phyloP scores from a whole-genome alignment of 2,797 vertebrate species.

The Vultur gryphus region DNA sequence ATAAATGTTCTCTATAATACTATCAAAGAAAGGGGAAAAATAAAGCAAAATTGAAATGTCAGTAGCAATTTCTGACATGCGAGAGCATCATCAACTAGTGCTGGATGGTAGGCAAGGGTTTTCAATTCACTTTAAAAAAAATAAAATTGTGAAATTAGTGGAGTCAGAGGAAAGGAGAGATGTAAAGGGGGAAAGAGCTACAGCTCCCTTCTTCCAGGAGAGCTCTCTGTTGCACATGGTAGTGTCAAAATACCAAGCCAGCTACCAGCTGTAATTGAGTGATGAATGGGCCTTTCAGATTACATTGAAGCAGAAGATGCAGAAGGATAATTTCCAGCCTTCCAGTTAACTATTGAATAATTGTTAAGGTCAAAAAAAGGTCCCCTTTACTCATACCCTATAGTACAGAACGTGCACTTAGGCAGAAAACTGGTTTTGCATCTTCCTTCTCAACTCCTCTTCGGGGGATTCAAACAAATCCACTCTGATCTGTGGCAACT shows the following conservation, averaged over 20 bases:
- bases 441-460: not conserved
- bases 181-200: not conserved
- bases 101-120: constrained; percentile 48
- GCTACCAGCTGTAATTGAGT: constrained; percentile 78
- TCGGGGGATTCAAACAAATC: not conserved
- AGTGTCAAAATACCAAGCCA: constrained; percentile 77
- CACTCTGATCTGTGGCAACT: not conserved
- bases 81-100: constrained; percentile 75
- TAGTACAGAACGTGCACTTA: not conserved
- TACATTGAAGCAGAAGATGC: constrained; percentile 23
- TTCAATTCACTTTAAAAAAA: constrained; percentile 35
- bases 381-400: not conserved
- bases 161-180: constrained; percentile 5
- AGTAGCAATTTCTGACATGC: constrained; percentile 90
- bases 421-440: not conserved
- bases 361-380: not conserved
- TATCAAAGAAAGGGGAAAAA: constrained; percentile 79
- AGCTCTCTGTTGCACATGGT: constrained; percentile 63
- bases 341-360: not conserved
- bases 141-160: constrained; percentile 48
- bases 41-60: constrained; percentile 90
- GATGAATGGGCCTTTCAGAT: constrained; percentile 79
- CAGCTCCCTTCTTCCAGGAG: constrained; percentile 67
- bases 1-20: constrained; percentile 73
- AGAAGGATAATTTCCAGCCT: constrained; percentile 36